Conservation (phyloP, 2,888 invertebrate genomes). For the Tenthredo livida region DNA sequence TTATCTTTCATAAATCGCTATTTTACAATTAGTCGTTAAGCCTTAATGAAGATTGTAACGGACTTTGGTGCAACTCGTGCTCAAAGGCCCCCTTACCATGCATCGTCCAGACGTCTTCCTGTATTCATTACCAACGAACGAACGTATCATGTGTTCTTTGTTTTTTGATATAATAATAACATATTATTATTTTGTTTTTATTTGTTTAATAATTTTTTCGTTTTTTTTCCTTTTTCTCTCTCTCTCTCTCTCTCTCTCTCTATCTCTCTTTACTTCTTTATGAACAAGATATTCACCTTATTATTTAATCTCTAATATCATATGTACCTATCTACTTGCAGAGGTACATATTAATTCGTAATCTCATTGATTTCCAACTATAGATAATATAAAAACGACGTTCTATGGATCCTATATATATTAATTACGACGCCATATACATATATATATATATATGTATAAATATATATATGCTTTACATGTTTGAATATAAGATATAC, state of each 20-base stretch:
- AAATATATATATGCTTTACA: background rate
- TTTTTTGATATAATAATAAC: background rate
- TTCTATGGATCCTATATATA: background rate
- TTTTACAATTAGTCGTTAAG: conserved; percentile 34
- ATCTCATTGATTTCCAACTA: background rate
- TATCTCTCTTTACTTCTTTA: background rate
- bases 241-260: background rate
- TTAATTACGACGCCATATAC: background rate
- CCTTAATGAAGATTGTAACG: conserved; percentile 1
- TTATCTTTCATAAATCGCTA: background rate
- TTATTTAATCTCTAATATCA: background rate
- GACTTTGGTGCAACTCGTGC: background rate
- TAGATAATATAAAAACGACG: background rate
- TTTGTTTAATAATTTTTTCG: background rate
- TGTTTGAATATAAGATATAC: background rate
- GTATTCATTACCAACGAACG: background rate
- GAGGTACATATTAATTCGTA: background rate
- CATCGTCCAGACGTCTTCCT: conserved; percentile 1
- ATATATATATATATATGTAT: no score
- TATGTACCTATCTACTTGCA: background rate
- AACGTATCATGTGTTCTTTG: background rate
- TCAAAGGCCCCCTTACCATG: conserved; percentile 22
- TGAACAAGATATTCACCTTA: background rate
- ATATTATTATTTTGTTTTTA: background rate
- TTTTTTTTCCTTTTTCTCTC: background rate